Percentiles rank a stretch among this genome's conserved stretches.
Conservation (phyloP, 2,113 vertebrate species). For the Gadus chalcogrammus region DNA sequence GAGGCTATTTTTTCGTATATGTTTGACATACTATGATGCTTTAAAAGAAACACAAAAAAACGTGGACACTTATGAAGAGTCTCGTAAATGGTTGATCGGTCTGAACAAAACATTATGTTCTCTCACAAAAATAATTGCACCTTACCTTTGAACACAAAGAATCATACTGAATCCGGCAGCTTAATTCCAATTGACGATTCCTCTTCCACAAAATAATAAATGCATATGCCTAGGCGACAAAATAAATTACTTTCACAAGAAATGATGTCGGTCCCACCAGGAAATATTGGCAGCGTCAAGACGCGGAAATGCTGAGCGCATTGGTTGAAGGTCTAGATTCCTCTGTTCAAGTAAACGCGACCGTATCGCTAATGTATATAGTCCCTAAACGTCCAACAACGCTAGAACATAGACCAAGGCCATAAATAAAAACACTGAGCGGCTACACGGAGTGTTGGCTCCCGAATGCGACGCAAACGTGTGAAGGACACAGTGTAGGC, state of each 20-base stretch:
- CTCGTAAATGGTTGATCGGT: neutral
- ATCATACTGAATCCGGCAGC: constrained; percentile 65
- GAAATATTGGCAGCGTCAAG: neutral
- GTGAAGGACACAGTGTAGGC: constrained; percentile 61
- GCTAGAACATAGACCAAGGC: neutral
- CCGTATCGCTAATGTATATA: neutral
- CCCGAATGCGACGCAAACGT: constrained; percentile 40
- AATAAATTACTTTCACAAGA: neutral
- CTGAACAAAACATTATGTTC: neutral
- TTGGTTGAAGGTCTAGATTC: neutral
- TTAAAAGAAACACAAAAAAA: too few species aligned
- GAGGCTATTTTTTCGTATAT: too few species aligned
- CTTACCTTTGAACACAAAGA: constrained; percentile 78
- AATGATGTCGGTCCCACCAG: neutral
- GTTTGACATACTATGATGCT: too few species aligned
- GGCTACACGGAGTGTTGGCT: constrained; percentile 45
- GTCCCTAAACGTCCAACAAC: neutral
- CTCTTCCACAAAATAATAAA: neutral
- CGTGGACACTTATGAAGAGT: too few species aligned
- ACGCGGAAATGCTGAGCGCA: neutral
- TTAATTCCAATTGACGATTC: constrained; percentile 18
- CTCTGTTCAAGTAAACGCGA: neutral
- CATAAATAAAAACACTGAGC: constrained; percentile 1
- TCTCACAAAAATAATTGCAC: constrained; percentile 44
- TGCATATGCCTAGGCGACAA: too few species aligned